Percentiles rank a stretch among this genome's conserved stretches.
Conservation (phyloP, 2,113 vertebrate genomes). For the Rhabdomys dilectus region DNA sequence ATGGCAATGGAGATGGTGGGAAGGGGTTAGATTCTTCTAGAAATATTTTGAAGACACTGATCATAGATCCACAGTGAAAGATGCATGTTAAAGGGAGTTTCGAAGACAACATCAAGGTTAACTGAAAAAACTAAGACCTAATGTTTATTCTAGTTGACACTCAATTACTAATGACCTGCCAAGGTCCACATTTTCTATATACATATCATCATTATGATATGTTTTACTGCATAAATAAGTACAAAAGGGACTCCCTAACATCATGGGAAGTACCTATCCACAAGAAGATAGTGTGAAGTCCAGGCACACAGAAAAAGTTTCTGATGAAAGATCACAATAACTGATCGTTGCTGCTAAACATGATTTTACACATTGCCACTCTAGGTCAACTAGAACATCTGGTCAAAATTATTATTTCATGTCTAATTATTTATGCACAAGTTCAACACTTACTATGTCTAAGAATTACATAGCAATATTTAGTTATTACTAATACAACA, state of each 20-base stretch:
- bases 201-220: background rate
- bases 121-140: background rate
- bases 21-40: background rate
- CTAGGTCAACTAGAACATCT: background rate
- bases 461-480: background rate
- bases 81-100: background rate
- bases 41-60: background rate
- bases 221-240: background rate
- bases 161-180: background rate
- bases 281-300: background rate
- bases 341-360: background rate
- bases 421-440: background rate
- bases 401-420: conserved; percentile 20
- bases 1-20: background rate
- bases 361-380: background rate
- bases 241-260: background rate
- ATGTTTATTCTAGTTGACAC: background rate
- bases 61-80: background rate
- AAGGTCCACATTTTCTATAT: background rate
- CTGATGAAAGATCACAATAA: background rate
- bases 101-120: background rate
- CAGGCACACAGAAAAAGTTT: background rate
- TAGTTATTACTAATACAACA: conserved; percentile 28
- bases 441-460: background rate
- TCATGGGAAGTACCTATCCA: background rate